A percentile compares a stretch with the other conserved stretches of the same genome.
Evolutionary conservation across 2,113 vertebrate genomes (phyloP).

Genomic region (Bombycilla garrulus): DNA sequence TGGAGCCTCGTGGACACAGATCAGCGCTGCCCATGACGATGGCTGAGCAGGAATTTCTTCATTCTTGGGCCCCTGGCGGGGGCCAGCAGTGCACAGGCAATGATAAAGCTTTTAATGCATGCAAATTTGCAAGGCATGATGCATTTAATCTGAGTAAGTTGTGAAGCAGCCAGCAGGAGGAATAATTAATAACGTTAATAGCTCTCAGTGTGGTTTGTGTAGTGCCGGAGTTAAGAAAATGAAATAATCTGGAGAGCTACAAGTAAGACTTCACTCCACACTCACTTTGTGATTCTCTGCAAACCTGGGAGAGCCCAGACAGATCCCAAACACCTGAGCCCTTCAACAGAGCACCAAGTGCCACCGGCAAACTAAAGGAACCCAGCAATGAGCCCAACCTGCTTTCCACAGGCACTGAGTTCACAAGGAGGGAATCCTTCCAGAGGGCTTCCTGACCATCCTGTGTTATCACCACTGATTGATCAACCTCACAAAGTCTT

Average conservation of each 20-base stretch:
- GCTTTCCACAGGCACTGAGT: not conserved
- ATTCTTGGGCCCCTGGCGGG: not conserved
- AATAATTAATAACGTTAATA: slow-evolving; percentile 73
- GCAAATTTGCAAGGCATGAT: slow-evolving; percentile 58
- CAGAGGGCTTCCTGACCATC: not conserved
- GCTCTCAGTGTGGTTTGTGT: slow-evolving; percentile 45
- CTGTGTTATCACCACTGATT: not conserved
- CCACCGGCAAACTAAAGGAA: not conserved
- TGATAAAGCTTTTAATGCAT: slow-evolving; percentile 37
- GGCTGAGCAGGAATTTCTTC: not conserved
- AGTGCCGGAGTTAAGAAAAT: not conserved
- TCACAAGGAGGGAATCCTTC: not conserved
- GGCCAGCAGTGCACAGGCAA: not conserved
- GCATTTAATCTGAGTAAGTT: slow-evolving; percentile 60
- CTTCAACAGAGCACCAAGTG: not conserved
- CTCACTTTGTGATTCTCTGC: not conserved
- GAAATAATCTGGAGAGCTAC: not conserved
- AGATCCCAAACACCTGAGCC: not conserved
- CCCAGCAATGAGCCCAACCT: not conserved
- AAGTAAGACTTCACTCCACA: not conserved
- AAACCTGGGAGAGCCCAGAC: not conserved
- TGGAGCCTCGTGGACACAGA: not conserved
- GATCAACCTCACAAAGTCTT: not conserved
- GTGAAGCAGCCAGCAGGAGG: slow-evolving; percentile 66
- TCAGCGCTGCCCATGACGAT: not conserved